phyloP scores from a whole-genome alignment of 2,113 vertebrate genomes.

The Probosciger aterrimus region DNA sequence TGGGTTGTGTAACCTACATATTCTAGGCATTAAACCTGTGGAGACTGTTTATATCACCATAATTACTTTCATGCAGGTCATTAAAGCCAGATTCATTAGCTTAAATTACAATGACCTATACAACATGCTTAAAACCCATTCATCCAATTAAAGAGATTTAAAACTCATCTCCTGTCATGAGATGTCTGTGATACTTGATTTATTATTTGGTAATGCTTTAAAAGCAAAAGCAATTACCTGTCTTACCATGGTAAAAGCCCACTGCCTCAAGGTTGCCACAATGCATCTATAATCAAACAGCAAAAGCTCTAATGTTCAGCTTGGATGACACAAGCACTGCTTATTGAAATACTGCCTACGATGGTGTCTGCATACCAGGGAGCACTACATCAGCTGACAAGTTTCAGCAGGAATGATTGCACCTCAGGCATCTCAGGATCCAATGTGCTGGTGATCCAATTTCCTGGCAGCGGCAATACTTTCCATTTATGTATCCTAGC shows the following conservation, averaged over 20 bases:
- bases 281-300: background rate
- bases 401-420: background rate
- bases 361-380: background rate
- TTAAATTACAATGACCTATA: slow-evolving; percentile 50
- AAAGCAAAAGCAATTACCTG: slow-evolving; percentile 18
- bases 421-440: background rate
- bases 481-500: background rate
- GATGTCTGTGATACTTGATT: background rate
- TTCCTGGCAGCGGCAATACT: background rate
- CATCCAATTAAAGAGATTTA: slow-evolving; percentile 37
- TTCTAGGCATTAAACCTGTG: background rate
- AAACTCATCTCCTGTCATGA: background rate
- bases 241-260: background rate
- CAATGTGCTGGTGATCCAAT: background rate
- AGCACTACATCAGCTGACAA: background rate
- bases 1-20: background rate
- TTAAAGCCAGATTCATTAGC: slow-evolving; percentile 32
- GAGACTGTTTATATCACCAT: background rate
- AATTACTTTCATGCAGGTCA: slow-evolving; percentile 4
- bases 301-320: background rate
- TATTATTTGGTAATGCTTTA: background rate
- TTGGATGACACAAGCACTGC: background rate
- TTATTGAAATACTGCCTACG: background rate
- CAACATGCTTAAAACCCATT: slow-evolving; percentile 38
- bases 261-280: slow-evolving; percentile 23